Conservation (phyloP, 2,888 invertebrate genomes). For the Pardosa pseudoannulata region DNA sequence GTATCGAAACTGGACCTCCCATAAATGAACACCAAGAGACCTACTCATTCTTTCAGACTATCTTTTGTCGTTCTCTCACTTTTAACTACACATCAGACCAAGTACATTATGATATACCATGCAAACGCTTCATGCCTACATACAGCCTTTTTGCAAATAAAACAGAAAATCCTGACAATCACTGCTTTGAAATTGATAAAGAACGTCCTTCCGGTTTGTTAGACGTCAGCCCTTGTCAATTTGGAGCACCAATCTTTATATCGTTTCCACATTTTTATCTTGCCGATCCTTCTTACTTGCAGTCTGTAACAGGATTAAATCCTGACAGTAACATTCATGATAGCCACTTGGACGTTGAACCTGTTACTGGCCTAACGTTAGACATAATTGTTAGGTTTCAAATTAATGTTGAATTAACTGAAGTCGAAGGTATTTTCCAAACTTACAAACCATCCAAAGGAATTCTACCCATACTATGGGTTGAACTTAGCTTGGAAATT, state of each 20-base stretch:
- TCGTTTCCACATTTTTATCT: slow-evolving; percentile 71
- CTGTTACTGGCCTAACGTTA: slow-evolving; percentile 80
- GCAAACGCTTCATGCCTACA: slow-evolving; percentile 53
- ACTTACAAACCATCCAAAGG: slow-evolving; percentile 34
- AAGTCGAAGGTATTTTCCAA: slow-evolving; percentile 22
- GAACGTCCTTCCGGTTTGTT: slow-evolving; percentile 60
- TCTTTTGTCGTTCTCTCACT: slow-evolving; percentile 54
- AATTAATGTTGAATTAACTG: slow-evolving; percentile 36
- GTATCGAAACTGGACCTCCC: slow-evolving; percentile 47
- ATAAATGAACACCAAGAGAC: background rate
- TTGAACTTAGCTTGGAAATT: slow-evolving; percentile 14
- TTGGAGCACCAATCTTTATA: slow-evolving; percentile 65
- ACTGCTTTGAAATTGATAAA: slow-evolving; percentile 51
- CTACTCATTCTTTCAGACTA: slow-evolving; percentile 44
- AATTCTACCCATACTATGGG: slow-evolving; percentile 59
- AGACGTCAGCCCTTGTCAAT: slow-evolving; percentile 68
- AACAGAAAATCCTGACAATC: slow-evolving; percentile 63
- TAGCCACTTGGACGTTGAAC: slow-evolving; percentile 91
- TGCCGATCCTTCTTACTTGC: slow-evolving; percentile 62
- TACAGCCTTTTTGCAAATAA: slow-evolving; percentile 49
- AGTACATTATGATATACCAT: slow-evolving; percentile 25
- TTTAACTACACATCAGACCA: slow-evolving; percentile 48
- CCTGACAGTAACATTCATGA: slow-evolving; percentile 80
- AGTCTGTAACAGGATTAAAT: slow-evolving; percentile 45
- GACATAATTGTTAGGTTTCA: slow-evolving; percentile 34